phyloP scores from a whole-genome alignment of 2,888 invertebrate species.

The Gasteruption jaculator region DNA sequence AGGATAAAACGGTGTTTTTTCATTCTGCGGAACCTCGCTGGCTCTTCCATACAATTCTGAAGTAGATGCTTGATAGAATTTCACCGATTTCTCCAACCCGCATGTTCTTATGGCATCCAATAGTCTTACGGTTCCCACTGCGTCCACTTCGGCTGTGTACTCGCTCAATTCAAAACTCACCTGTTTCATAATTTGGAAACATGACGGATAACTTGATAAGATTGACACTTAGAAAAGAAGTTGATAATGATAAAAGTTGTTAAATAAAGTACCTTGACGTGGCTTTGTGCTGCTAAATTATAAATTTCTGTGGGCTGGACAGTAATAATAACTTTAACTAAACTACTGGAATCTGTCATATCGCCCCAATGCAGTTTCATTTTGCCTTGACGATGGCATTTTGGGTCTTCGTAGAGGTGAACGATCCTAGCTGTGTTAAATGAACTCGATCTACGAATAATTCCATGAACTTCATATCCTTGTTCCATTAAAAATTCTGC shows the following conservation, averaged over 20 bases:
- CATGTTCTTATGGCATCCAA: constrained; percentile 90
- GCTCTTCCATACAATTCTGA: constrained; percentile 95
- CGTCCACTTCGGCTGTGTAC: constrained; percentile 98
- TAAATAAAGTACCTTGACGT: constrained; percentile 90
- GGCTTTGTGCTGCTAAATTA: constrained; percentile 97
- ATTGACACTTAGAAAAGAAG: constrained; percentile 6
- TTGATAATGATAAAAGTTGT: constrained; percentile 1
- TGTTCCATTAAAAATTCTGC: constrained; percentile 90
- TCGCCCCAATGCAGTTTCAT: constrained; percentile 98
- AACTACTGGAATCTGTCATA: constrained; percentile 94
- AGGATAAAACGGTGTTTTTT: constrained; percentile 94
- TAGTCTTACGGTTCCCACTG: constrained; percentile 85
- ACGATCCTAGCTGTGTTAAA: constrained; percentile 97
- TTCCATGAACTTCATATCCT: constrained; percentile 94
- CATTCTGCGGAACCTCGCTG: constrained; percentile 86
- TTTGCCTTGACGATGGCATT: constrained; percentile 79
- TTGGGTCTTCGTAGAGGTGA: constrained; percentile 89
- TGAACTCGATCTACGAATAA: constrained; percentile 88
- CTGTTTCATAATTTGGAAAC: constrained; percentile 42
- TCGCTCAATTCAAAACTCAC: constrained; percentile 96
- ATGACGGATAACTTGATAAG: neutral
- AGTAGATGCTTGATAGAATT: constrained; percentile 94
- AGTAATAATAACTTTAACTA: constrained; percentile 78
- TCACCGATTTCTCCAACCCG: constrained; percentile 73
- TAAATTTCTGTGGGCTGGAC: constrained; percentile 90